Evolutionary conservation across 2,113 vertebrate species (phyloP).

Genomic region (Ameiurus melas): DNA sequence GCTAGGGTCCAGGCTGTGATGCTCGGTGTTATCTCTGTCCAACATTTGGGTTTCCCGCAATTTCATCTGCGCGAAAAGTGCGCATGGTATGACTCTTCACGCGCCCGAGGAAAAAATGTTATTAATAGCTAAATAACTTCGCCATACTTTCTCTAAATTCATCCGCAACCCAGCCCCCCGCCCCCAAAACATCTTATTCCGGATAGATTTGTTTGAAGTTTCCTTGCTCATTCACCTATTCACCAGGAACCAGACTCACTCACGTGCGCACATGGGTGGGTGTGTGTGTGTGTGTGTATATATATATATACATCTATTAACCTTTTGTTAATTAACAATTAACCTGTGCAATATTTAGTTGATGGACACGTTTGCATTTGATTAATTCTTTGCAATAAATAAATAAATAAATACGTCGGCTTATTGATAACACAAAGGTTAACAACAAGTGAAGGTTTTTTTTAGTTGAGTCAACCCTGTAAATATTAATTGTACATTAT

Average conservation of each 20-base stretch:
- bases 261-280: background rate
- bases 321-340: too few relatives aligned
- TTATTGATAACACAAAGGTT: too few relatives aligned
- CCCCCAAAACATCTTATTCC: too few relatives aligned
- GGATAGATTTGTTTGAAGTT: conserved; percentile 99
- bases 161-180: too few relatives aligned
- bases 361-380: too few relatives aligned
- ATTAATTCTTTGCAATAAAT: background rate
- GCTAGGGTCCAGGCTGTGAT: conserved; percentile 89
- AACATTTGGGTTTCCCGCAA: conserved; percentile 98
- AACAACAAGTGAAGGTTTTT: too few relatives aligned
- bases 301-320: too few relatives aligned
- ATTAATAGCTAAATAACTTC: conserved; percentile 99
- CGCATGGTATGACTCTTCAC: conserved; percentile 89
- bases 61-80: conserved; percentile 90
- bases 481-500: background rate
- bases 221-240: conserved; percentile 83
- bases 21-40: conserved; percentile 94
- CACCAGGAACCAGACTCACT: conserved; percentile 54
- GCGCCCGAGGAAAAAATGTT: conserved; percentile 96
- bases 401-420: too few relatives aligned
- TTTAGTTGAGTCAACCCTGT: too few relatives aligned
- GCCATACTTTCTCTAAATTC: conserved; percentile 96
- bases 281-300: too few relatives aligned
- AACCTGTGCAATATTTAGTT: too few relatives aligned